Percentiles rank a stretch among this genome's conserved stretches.
These are phyloP conservation scores for Scaptomyza montana DNA, from an alignment of 1,140 invertebrate genomes.

Conservation along the genomic window DNA sequence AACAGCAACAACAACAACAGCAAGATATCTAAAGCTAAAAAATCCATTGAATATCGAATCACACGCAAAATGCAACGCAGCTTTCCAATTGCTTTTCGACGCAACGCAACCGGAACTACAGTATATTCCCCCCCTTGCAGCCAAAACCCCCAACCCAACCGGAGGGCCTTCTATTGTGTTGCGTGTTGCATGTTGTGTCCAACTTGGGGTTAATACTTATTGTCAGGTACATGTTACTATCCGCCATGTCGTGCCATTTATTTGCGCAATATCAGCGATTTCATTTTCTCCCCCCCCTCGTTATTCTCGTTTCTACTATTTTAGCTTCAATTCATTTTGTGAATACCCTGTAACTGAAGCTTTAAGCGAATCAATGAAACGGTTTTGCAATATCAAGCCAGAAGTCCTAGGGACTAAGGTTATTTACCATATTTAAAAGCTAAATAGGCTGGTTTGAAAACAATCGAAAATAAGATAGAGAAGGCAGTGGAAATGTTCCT, in stretches of 20 bases:
- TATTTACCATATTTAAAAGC: too few relatives aligned
- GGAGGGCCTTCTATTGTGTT: not conserved
- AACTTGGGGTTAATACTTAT: slow-evolving; percentile 57
- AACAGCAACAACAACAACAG: slow-evolving; percentile 29
- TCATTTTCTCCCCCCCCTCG: slow-evolving; percentile 19
- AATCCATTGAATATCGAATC: slow-evolving; percentile 49
- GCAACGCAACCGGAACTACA: not conserved
- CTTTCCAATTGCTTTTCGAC: slow-evolving; percentile 47
- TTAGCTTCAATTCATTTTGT: slow-evolving; percentile 2
- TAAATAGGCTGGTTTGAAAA: too few relatives aligned
- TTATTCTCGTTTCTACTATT: slow-evolving; percentile 2
- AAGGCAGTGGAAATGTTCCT: too few relatives aligned
- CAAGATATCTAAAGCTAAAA: slow-evolving; percentile 34
- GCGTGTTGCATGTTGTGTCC: not conserved
- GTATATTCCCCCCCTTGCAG: not conserved
- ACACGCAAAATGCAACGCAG: slow-evolving; percentile 61
- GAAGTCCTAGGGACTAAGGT: too few relatives aligned
- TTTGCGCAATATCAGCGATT: slow-evolving; percentile 59
- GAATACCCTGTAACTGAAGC: slow-evolving; percentile 16
- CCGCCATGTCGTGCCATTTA: slow-evolving; percentile 50
- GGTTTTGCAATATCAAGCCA: too few relatives aligned
- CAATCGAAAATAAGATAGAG: too few relatives aligned
- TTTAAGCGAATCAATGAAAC: too few relatives aligned
- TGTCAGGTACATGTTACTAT: slow-evolving; percentile 51
- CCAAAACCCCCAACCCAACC: too few relatives aligned